Base-by-base conservation (phyloP, 1,140 invertebrate species). In the Cydia pomonella region DNA sequence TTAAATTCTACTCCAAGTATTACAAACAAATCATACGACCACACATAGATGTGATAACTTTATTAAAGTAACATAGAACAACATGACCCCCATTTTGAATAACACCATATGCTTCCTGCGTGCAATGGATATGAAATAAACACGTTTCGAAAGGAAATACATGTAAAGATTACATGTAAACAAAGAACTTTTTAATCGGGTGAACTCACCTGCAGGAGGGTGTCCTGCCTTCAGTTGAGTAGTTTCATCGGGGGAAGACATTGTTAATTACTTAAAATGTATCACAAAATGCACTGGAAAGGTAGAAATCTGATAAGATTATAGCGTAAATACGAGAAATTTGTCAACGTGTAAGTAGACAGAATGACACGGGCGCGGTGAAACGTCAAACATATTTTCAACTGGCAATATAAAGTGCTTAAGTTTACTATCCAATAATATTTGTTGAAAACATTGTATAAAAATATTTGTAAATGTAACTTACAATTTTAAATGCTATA, bases 141-240 rank as follows among this genome's bases (percentile, higher is more conserved):
- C 25, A 53, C 44, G 9, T 25, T 44, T 41, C 25, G 53, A n/a
- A 29, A 76, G 44, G 21, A 66, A 74, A 41, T 72, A 1, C 75
- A 16, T 3, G 13, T 23, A 10, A 66, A 75, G 21, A 71, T 29
- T 44, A 18, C 27, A 73, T 77, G 77, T 83, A 84, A 82, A 77
- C 69, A 76, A 79, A 73, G 77, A 64, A 66, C 72, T 79, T 77
- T 27, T 73, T 9, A 63, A 41, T 3, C 41, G 18, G 47, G n/a
- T 77, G 77, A 29, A 76, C 86, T 93, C 94, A 97, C 97, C 96
- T 94, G 97, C 97, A 84, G 97, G 97, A 80, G 96, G 96, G 94
- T 97, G 97, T 72, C 97, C 96, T 77, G 94, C 96, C 88, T 96
- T 97, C 21, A 97, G 89, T 89, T 96, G 95, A 76, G 94, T 92